Evolutionary conservation across 2,888 invertebrate genomes (phyloP).

Genomic region (Drosophila borealis): DNA sequence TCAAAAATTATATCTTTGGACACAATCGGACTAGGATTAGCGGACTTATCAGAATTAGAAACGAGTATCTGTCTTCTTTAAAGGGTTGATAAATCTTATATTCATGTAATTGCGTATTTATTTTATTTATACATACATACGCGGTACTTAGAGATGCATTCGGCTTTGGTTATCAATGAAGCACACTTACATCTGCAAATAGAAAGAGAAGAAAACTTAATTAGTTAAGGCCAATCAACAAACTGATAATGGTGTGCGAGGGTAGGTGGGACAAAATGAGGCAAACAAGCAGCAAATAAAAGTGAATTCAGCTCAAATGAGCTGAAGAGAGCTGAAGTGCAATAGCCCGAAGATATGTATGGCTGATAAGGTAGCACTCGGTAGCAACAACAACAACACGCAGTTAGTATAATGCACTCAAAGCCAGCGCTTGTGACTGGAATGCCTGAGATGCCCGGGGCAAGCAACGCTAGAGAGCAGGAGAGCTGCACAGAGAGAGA

Average conservation of each 20-base stretch:
- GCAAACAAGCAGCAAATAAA: constrained; percentile 63
- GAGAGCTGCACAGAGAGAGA: neutral
- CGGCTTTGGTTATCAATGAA: constrained; percentile 12
- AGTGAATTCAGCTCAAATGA: constrained; percentile 52
- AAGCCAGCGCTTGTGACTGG: constrained; percentile 28
- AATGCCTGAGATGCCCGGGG: constrained; percentile 16
- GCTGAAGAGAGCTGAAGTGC: constrained; percentile 27
- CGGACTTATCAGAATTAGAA: too few relatives aligned
- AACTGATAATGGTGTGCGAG: constrained; percentile 20
- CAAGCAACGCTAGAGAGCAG: constrained; percentile 2
- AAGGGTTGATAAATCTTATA: neutral
- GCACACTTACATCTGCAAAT: constrained; percentile 75
- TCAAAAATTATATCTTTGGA: too few relatives aligned
- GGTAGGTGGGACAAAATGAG: constrained; percentile 8
- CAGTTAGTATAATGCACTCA: constrained; percentile 29
- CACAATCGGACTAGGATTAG: too few relatives aligned
- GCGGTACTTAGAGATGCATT: constrained; percentile 12
- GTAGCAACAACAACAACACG: constrained; percentile 28
- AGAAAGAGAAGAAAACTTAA: constrained; percentile 68
- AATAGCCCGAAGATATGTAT: constrained; percentile 46
- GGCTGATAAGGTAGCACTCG: constrained; percentile 49
- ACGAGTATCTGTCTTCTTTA: too few relatives aligned
- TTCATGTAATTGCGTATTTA: constrained; percentile 11
- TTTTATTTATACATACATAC: constrained; percentile 31
- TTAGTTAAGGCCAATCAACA: constrained; percentile 71